Base-by-base conservation (phyloP, 2,797 vertebrate genomes). In the Catostomus latipinnis region DNA sequence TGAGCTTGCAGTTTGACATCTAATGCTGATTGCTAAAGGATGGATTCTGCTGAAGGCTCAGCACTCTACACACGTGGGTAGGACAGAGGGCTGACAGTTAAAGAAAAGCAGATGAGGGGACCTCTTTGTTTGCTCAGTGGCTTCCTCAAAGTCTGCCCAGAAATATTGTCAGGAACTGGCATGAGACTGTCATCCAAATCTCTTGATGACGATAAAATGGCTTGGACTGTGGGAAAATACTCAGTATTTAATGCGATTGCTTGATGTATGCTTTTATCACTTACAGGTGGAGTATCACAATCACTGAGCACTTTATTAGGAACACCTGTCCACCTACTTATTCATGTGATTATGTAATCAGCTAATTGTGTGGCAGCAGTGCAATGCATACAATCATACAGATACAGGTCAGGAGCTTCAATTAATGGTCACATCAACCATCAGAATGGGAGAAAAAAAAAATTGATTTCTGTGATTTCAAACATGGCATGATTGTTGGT, bases 1-100 rank as follows among this genome's bases (percentile, higher is more conserved):
- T 52, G 74, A 81, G 65, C 9, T 60, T 73, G 56, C 75, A 69
- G 12, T 53, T 58, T 9, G 50, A 10, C 13, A 12, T 74, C 71
- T 75, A 63, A 67, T 65, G 48, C 62, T 65, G 69, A 65, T 43
- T 71, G 83, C 53, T 74, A 80, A 74, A 48, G 45, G 63, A 52
- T 69, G 18, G 43, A 65, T 69, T 9, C 22, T 22, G 2, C 22
- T 22, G 22, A 74, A 62, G 63, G 67, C 16, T 78, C 63, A 78
- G 54, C 12, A n/a, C 46, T 77, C 12, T 74, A 45, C 49, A 46
- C n/a, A 5, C 2, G 65, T 34, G 43, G 18, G 60, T 6, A 61
- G 16, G 57, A 22, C 43, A 13, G 60, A 56, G 16, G 11, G 10
- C 12, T 46, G 56, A 45, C 69, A 16, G 10, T 14, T 22, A 63